phyloP scores from a whole-genome alignment of 2,888 invertebrate genomes.

The Mactromeris polynyma region DNA sequence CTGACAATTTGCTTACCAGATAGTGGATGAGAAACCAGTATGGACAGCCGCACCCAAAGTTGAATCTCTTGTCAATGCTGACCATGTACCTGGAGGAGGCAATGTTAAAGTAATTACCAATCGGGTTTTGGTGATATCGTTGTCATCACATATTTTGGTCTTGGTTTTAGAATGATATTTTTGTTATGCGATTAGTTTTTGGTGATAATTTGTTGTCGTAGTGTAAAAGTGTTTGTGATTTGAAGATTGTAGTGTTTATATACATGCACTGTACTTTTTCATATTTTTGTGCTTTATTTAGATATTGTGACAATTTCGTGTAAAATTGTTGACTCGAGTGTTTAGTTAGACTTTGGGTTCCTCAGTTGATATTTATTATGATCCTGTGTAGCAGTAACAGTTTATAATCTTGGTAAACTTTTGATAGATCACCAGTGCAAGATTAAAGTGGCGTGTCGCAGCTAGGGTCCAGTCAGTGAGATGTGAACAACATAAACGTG shows the following conservation, averaged over 20 bases:
- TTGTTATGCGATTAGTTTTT: background rate
- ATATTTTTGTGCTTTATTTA: background rate
- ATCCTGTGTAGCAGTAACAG: background rate
- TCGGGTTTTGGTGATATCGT: background rate
- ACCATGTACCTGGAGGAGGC: constrained; percentile 77
- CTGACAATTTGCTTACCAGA: constrained; percentile 6
- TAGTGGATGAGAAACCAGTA: constrained; percentile 50
- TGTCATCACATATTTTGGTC: background rate
- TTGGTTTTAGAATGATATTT: background rate
- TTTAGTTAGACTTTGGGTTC: background rate
- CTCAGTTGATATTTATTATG: background rate
- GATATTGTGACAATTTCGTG: background rate
- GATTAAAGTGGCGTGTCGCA: constrained; percentile 52
- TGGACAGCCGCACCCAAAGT: constrained; percentile 72
- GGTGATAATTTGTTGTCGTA: background rate
- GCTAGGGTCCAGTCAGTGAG: constrained; percentile 72
- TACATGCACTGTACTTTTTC: background rate
- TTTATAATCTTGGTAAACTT: background rate
- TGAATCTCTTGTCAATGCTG: constrained; percentile 79
- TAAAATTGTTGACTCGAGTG: background rate
- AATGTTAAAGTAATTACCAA: constrained; percentile 62
- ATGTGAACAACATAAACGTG: constrained; percentile 52
- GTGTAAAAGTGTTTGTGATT: background rate
- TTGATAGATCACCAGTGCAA: constrained; percentile 19
- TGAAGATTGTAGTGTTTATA: background rate